These are phyloP conservation scores for Rhinoraja longicauda DNA, from an alignment of 2,797 vertebrate genomes.

Conservation along the genomic window DNA sequence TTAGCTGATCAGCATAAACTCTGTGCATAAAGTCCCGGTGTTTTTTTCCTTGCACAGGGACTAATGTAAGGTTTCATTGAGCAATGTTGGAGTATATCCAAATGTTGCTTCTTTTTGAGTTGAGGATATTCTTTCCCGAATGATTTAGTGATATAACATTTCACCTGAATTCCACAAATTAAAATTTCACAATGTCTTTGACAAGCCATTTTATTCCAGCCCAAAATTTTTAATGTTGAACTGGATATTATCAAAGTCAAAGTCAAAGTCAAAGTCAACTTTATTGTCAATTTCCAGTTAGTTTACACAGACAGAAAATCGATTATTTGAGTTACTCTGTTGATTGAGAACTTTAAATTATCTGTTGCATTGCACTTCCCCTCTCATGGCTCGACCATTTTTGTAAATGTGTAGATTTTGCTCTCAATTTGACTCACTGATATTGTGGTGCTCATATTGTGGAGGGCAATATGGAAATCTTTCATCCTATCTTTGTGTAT, in stretches of 20 bases:
- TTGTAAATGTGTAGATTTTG: background rate
- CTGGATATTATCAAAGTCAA: too few species aligned
- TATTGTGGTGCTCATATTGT: background rate
- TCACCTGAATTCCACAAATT: background rate
- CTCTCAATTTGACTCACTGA: background rate
- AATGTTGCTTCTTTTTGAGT: background rate
- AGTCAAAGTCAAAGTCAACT: too few species aligned
- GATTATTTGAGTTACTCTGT: background rate
- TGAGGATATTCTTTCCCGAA: background rate
- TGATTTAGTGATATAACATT: background rate
- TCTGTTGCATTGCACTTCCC: background rate
- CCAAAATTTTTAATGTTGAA: background rate
- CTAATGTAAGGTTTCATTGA: background rate
- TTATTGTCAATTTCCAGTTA: too few species aligned
- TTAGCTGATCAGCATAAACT: background rate
- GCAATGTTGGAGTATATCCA: background rate
- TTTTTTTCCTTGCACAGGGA: too few species aligned
- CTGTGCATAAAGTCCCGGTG: background rate
- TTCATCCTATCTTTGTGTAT: too few species aligned
- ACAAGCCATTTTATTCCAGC: background rate
- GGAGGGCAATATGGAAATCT: background rate
- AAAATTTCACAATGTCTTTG: background rate
- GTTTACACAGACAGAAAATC: too few species aligned
- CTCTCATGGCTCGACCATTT: background rate
- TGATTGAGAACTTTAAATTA: too few species aligned